Base-by-base conservation (phyloP, 2,113 vertebrate species). In the Rhipidura dahli region DNA sequence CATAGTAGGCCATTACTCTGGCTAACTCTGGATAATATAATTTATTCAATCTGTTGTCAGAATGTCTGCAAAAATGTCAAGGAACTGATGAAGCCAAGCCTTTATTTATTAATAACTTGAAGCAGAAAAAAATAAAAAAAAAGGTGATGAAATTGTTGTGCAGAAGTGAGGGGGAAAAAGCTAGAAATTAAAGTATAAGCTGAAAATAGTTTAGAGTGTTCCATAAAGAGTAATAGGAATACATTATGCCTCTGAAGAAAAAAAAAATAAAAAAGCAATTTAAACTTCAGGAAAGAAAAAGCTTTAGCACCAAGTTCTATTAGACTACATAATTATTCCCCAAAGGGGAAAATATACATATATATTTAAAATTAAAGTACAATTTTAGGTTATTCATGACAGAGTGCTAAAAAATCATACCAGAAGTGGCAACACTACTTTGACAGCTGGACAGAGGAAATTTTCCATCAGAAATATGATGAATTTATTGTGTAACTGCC, bases 241-340 rank as follows among this genome's bases (percentile, higher is more conserved):
- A 78, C 13, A 84, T 95, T 89, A 89, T 44, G 37, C 21, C 75
- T 78, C 28, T 5, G 28, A 5, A 40, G 26, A 4, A 26, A 57
- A 86, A 78, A 78, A 75, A 77, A 45, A 69, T 0, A 56, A 76
- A 83, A 59, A 42, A 1, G 68, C 56, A 79, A 93, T 95, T 95
- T 92, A 79, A 96, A 95, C 73, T 90, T 64, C 17, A 71, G 57
- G 78, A 65, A 93, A 68, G 83, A 71, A 95, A 96, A 94, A 69
- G 47, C 44, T 61, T 87, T 85, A 76, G 86, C 61, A 88, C 28
- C 57, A 75, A 92, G 89, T 76, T 89, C 93, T 94, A 89, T 94
- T 91, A 95, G 83, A 91, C 87, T 79, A 66, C 39, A 44, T 79
- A 95, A 95, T 93, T 94, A 94, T 93, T 76, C 59, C 77, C 89